Evolutionary conservation across 2,113 vertebrate genomes (phyloP).

Genomic region (Illadopsis cleaveri): DNA sequence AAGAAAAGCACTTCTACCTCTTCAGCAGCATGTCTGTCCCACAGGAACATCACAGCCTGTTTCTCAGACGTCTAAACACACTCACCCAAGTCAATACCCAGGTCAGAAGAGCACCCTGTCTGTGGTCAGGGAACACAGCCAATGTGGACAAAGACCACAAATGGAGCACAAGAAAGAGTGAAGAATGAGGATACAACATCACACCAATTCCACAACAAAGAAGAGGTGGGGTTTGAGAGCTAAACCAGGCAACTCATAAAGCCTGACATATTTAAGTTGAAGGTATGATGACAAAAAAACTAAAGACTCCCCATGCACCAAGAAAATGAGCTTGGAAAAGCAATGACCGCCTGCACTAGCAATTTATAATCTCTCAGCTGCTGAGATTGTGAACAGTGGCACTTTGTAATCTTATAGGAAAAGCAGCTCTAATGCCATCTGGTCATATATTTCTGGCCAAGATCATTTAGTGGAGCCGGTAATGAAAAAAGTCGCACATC

Average conservation of each 20-base stretch:
- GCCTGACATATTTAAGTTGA: neutral
- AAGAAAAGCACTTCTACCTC: neutral
- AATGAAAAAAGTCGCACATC: slow-evolving; percentile 36
- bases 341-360: neutral
- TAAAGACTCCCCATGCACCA: neutral
- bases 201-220: neutral
- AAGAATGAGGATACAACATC: neutral
- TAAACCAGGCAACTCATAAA: neutral
- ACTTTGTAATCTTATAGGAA: slow-evolving; percentile 62
- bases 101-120: neutral
- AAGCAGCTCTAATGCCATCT: slow-evolving; percentile 48
- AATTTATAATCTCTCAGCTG: slow-evolving; percentile 45
- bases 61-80: neutral
- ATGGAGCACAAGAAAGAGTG: neutral
- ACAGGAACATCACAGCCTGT: neutral
- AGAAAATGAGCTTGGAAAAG: slow-evolving; percentile 21
- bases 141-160: neutral
- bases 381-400: slow-evolving; percentile 40
- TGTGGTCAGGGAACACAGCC: fast-evolving
- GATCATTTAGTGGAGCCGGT: slow-evolving; percentile 39
- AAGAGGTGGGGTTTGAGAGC: neutral
- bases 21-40: neutral
- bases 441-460: slow-evolving; percentile 42
- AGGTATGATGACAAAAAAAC: neutral
- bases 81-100: neutral